Evolutionary conservation across 2,888 invertebrate species (phyloP).

Genomic region (Antheraea assamensis): DNA sequence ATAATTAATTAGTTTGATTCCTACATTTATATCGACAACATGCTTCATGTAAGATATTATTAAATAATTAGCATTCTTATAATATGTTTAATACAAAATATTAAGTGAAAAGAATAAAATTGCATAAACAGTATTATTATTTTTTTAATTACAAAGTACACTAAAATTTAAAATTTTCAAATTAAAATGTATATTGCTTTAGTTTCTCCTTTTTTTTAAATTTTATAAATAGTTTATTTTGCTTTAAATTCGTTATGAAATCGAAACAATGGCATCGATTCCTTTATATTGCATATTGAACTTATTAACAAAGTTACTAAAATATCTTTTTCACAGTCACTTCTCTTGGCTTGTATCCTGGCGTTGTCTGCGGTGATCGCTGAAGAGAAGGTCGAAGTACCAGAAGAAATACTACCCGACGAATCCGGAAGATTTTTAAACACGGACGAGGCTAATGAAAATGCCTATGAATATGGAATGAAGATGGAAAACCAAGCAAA

Average conservation of each 20-base stretch:
- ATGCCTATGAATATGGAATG: neutral
- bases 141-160: neutral
- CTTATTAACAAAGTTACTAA: neutral
- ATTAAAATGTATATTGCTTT: no score
- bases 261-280: no score
- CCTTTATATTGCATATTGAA: neutral
- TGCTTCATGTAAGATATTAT: constrained; percentile 43
- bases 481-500: neutral
- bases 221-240: no score
- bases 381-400: neutral
- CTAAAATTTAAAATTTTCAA: no score
- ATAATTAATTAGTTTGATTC: constrained; percentile 27
- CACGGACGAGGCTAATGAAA: neutral
- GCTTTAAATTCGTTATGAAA: no score
- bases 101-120: neutral
- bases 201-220: no score
- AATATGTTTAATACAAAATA: no score
- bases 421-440: constrained; percentile 8
- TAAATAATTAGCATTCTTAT: neutral
- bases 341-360: constrained; percentile 14
- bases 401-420: neutral
- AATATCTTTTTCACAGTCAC: constrained; percentile 2
- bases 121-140: neutral
- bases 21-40: constrained; percentile 33
- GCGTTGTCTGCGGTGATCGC: constrained; percentile 14